Conservation (phyloP, 1,140 invertebrate species). For the Tetranychus urticae region DNA sequence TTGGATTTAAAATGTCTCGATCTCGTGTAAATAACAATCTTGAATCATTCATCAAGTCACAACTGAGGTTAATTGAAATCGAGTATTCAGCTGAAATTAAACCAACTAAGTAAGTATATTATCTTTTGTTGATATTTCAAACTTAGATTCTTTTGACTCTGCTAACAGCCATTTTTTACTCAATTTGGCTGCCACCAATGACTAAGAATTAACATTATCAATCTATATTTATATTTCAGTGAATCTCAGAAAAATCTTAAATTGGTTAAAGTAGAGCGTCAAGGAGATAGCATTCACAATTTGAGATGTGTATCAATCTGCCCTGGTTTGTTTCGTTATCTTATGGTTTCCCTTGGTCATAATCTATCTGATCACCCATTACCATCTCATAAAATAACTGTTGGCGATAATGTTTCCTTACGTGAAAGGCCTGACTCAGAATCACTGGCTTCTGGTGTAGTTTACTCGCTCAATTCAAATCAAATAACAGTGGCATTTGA, state of each 20-base stretch:
- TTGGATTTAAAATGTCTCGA: no score
- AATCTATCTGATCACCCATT: constrained; percentile 16
- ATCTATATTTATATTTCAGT: no score
- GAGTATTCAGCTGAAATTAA: constrained; percentile 25
- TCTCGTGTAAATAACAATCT: not conserved
- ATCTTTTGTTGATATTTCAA: not conserved
- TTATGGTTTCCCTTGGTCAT: constrained; percentile 20
- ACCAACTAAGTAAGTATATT: constrained; percentile 20
- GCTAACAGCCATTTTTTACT: not conserved
- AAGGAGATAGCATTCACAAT: constrained; percentile 24
- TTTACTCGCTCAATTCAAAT: constrained; percentile 9
- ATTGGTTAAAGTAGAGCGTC: constrained; percentile 21
- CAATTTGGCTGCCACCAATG: constrained; percentile 11
- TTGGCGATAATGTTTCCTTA: constrained; percentile 27
- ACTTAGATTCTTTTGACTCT: not conserved
- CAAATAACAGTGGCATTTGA: constrained; percentile 22
- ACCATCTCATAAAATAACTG: constrained; percentile 22
- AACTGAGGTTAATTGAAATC: constrained; percentile 21
- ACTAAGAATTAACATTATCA: constrained; percentile 5
- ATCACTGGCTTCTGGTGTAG: constrained; percentile 14
- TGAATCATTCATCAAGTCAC: constrained; percentile 20
- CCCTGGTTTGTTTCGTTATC: constrained; percentile 25
- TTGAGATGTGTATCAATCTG: constrained; percentile 17
- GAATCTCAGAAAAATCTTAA: constrained; percentile 18
- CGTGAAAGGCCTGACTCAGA: constrained; percentile 14